Evolutionary conservation across 1,140 invertebrate species (phyloP), one percentile per base, ranked within the genome.

Genomic region (Lanistes nyassanus): DNA sequence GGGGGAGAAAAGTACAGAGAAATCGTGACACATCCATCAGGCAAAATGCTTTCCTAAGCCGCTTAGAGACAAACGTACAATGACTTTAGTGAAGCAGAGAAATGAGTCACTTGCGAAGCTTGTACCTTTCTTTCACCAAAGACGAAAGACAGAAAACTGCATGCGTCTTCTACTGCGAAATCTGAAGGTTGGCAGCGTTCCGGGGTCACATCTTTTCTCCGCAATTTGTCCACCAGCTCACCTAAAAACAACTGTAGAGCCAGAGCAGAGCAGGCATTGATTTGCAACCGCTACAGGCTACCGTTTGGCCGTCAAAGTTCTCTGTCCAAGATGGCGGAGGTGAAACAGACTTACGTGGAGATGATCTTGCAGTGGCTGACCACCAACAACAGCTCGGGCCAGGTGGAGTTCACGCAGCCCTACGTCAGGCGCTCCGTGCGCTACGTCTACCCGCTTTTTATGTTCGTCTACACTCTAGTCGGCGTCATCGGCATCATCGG

Each of bases 381-480:
- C 39, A 75, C 74, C 47, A 79, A 79, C 56, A 82, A 82, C 76
- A 78, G 71, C 31, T 75, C 76, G 29, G 65, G 76, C 19, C 53
- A 70, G 37, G 68, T 87, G 2, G 87, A 89, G 77, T 89, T 88
- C 75, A 83, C 80, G 2, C 80, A 80, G 64, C 87, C 87, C 3
- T 87, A 85, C 72, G 75, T 90, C 34, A 72, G 84, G 37, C 81
- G 81, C n/a, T 87, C 88, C 0, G 79, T 90, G 21, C 73, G 83
- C 29, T 85, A 87, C 53, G 85, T 92, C 13, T 94, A 93, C 82
- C 92, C 92, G 36, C 86, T 93, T 3, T 92, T 94, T 75, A 89
- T 94, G 39, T 90, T 92, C 64, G 88, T 94, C 31, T 94, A 94
- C 81, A 91, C 91, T 0, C 16, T 91, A 0, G 85, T 94, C 6